Percentiles rank a stretch among this genome's conserved stretches.
phyloP scores from a whole-genome alignment of 2,797 vertebrate species.

The Antennarius maculatus region DNA sequence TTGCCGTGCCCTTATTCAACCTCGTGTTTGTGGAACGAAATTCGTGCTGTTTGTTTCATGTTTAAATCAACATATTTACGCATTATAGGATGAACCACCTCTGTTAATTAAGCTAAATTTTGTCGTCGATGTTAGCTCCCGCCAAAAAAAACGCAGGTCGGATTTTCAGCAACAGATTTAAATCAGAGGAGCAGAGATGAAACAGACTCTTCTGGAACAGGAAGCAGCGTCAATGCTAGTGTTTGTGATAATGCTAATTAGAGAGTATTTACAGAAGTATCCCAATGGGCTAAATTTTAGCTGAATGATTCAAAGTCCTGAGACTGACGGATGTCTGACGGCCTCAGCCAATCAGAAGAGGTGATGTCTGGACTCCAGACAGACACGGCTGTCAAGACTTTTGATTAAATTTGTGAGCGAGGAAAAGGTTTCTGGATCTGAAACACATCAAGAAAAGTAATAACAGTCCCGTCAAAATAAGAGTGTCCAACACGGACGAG shows the following conservation, averaged over 20 bases:
- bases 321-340: constrained; percentile 27
- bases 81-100: constrained; percentile 72
- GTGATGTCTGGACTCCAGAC: no score
- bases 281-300: constrained; percentile 41
- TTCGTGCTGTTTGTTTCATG: constrained; percentile 75
- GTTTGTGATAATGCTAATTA: constrained; percentile 52
- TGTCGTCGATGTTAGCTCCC: constrained; percentile 27
- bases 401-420: no score
- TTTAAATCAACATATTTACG: constrained; percentile 77
- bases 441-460: no score
- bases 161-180: constrained; percentile 39
- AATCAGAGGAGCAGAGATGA: constrained; percentile 11
- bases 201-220: constrained; percentile 1
- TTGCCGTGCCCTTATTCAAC: constrained; percentile 76
- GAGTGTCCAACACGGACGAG: no score
- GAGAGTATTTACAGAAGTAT: constrained; percentile 39
- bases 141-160: neutral
- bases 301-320: constrained; percentile 47
- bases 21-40: constrained; percentile 67
- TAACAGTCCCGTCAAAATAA: no score
- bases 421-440: no score
- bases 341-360: no score
- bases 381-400: no score
- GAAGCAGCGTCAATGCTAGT: constrained; percentile 42
- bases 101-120: constrained; percentile 67